Base-by-base conservation (phyloP, 2,113 vertebrate genomes). In the Colossoma macropomum region DNA sequence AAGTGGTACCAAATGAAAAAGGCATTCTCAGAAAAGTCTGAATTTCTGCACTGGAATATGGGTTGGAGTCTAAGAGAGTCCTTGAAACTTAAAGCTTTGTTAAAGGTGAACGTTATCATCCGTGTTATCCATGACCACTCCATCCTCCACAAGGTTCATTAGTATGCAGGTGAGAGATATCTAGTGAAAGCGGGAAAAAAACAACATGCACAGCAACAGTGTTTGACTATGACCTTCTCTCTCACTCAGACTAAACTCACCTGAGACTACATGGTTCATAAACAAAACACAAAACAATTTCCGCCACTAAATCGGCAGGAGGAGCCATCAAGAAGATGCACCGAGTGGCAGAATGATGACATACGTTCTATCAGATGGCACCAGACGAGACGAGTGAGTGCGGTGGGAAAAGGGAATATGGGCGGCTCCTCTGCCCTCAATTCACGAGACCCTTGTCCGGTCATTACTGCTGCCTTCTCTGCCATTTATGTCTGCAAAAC, bases 241-340 rank as follows among this genome's bases (percentile, higher is more conserved):
- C 74, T 87, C 82, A 70, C 71, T 85, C 79, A 78, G 81, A 88
- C 86, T 88, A 85, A 90, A 90, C 86, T 86, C 87, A 87, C 79
- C 83, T 84, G 87, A 86, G 88, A 88, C 82, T 83, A 82, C 85
- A 88, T 62, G 86, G 71, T 89, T 90, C 88, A 88, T 88, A 88
- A 90, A 90, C 86, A 92, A n/a, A 89, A 90, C 86, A 89, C 84
- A 83, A 88, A 89, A 90, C 87, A 83, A 89, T 92, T 89, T 91
- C 85, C 86, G 45, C 70, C 38, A 11, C 79, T 78, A 86, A 78
- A 75, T 83, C 79, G 75, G 69, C 69, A 81, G 62, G 32, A 83
- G 77, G 68, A 41, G n/a, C 66, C 27, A 68, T 72, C 56, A 68
- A 75, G 83, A 59, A 81, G 65, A 50, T 45, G 54, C 52, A 75